phyloP scores from a whole-genome alignment of 2,113 vertebrate species.

The Aegotheles bennettii region DNA sequence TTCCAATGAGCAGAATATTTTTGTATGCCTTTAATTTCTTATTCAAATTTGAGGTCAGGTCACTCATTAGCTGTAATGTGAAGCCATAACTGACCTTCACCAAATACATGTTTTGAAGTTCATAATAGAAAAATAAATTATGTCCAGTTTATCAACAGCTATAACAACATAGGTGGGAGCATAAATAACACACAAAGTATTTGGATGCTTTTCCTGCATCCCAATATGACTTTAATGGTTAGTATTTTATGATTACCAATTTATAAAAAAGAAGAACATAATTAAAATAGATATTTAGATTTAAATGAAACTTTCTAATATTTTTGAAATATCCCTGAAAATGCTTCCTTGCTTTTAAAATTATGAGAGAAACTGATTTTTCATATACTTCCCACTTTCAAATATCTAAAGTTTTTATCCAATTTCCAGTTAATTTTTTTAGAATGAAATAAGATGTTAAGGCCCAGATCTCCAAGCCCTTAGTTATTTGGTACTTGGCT shows the following conservation, averaged over 20 bases:
- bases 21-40: conserved; percentile 74
- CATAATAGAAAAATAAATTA: conserved; percentile 36
- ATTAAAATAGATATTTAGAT: conserved; percentile 78
- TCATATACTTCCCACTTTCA: conserved; percentile 69
- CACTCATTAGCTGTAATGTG: conserved; percentile 57
- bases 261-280: conserved; percentile 64
- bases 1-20: conserved; percentile 76
- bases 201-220: conserved; percentile 63
- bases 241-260: conserved; percentile 78
- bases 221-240: conserved; percentile 66
- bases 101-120: conserved; percentile 71
- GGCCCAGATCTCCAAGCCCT: conserved; percentile 7
- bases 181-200: conserved; percentile 17
- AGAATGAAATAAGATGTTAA: conserved; percentile 32
- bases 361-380: conserved; percentile 74
- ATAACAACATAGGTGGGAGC: conserved; percentile 46
- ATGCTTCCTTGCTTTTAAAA: conserved; percentile 76
- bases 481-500: conserved; percentile 34
- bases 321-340: conserved; percentile 77
- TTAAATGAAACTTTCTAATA: conserved; percentile 79
- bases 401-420: conserved; percentile 69
- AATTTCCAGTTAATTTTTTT: conserved; percentile 57
- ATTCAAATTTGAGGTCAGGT: conserved; percentile 66
- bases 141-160: conserved; percentile 30
- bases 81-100: conserved; percentile 83